These are phyloP conservation scores for Lasaia peninsularis DNA, from an alignment of 1,140 invertebrate genomes.

Conservation along the genomic window DNA sequence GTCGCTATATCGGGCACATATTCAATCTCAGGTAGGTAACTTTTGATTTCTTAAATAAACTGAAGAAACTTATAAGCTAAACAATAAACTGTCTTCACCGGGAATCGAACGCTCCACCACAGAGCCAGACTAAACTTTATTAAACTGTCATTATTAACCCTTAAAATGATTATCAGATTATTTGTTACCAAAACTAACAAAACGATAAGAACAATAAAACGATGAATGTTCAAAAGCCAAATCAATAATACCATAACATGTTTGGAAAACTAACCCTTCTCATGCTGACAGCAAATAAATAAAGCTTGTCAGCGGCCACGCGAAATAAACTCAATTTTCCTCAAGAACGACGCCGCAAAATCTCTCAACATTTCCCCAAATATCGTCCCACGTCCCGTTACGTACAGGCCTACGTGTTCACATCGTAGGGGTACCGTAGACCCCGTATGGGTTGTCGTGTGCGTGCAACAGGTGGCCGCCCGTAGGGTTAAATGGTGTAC, in stretches of 20 bases:
- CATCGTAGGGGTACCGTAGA: constrained; percentile 48
- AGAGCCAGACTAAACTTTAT: no score
- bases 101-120: no score
- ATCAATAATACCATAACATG: constrained; percentile 16
- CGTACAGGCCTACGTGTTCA: constrained; percentile 41
- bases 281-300: constrained; percentile 41
- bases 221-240: not conserved
- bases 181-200: not conserved
- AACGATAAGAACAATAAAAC: no score
- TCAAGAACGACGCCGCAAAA: constrained; percentile 39
- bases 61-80: no score
- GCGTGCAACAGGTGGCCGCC: constrained; percentile 65
- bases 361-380: constrained; percentile 42
- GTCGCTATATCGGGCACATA: no score
- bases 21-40: no score
- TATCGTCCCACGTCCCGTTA: constrained; percentile 36
- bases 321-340: constrained; percentile 63
- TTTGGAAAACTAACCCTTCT: constrained; percentile 40
- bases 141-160: no score
- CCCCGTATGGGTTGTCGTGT: constrained; percentile 62
- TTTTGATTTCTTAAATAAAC: no score
- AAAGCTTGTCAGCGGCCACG: constrained; percentile 43
- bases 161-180: no score
- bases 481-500: constrained; percentile 65
- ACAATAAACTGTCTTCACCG: no score